Evolutionary conservation across 2,797 vertebrate genomes (phyloP), one percentile per base, ranked within the genome.

Genomic region (Urophycis tenuis): DNA sequence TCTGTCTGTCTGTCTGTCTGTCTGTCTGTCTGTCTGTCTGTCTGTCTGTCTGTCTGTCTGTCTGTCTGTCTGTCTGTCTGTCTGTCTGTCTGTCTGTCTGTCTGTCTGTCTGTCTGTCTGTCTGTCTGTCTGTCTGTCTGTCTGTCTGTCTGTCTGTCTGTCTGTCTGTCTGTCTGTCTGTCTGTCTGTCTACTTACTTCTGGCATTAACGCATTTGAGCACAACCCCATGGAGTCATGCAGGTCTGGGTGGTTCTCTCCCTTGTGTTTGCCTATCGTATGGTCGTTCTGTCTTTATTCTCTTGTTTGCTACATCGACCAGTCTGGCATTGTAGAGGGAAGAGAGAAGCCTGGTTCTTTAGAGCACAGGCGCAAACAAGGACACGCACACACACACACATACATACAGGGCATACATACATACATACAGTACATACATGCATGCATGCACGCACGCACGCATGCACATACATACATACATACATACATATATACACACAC

Each of bases 201-300:
- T 39, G 36, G 8, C 36, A 39, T 39, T 9, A 39, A 12, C 9
- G 36, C 8, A 12, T 11, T 39, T 9, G 36, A 39, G 36, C 36
- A 2, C 8, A 2, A 39, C 36, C 36, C n/a, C n/a, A n/a, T n/a
- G n/a, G n/a, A n/a, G n/a, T n/a, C n/a, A n/a, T n/a, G n/a, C n/a
- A n/a, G n/a, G n/a, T n/a, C n/a, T n/a, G n/a, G 5, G 32, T 17
- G 31, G 15, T 53, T 30, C 53, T 45, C 31, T 19, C n/a, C 14
- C 34, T 5, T 17, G 33, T 75, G 33, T 75, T 32, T 69, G 7
- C 14, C 4, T 22, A 35, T 45, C 25, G 22, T n/a, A 14, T 12
- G 33, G 32, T 41, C 11, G 29, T 64, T 81, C 41, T 74, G 29
- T 74, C 72, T 82, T 29, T 33, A 72, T 86, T 14, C 19, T 53